A percentile compares a stretch with the other conserved stretches of the same genome.
Conservation (phyloP, 2,113 vertebrate species). For the Hypocryptadius cinnamomeus region DNA sequence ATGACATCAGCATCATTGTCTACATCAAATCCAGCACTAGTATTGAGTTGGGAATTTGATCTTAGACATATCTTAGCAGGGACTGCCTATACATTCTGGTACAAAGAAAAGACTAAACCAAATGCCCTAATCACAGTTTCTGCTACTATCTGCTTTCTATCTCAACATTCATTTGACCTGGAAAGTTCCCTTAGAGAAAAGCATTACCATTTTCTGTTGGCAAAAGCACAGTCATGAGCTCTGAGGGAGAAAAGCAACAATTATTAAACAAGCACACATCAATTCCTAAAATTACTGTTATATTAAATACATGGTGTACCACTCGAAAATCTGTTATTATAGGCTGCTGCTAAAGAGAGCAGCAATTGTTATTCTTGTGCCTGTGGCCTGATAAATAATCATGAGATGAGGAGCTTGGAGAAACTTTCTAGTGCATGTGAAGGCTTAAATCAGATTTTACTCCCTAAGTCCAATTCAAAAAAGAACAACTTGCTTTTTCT, state of each 20-base stretch:
- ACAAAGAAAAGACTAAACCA: background rate
- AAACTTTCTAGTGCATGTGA: background rate
- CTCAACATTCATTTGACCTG: constrained; percentile 1
- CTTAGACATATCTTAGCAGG: background rate
- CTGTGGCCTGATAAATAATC: constrained; percentile 33
- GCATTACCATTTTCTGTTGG: background rate
- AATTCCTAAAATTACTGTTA: constrained; percentile 5
- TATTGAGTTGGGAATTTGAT: background rate
- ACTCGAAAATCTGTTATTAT: constrained; percentile 19
- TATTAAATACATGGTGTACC: background rate
- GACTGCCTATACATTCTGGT: background rate
- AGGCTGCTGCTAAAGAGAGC: background rate
- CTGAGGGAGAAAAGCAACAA: background rate
- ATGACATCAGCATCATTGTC: background rate
- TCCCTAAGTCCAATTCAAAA: background rate
- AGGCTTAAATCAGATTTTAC: constrained; percentile 25
- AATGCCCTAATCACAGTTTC: background rate
- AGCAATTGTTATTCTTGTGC: background rate
- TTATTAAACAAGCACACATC: constrained; percentile 1
- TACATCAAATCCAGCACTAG: background rate
- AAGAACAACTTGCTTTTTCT: background rate
- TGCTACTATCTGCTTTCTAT: background rate
- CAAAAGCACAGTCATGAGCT: background rate
- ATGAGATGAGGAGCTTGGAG: background rate
- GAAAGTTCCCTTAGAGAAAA: background rate